phyloP scores from a whole-genome alignment of 2,888 invertebrate species.

The Epistrophe eligans region DNA sequence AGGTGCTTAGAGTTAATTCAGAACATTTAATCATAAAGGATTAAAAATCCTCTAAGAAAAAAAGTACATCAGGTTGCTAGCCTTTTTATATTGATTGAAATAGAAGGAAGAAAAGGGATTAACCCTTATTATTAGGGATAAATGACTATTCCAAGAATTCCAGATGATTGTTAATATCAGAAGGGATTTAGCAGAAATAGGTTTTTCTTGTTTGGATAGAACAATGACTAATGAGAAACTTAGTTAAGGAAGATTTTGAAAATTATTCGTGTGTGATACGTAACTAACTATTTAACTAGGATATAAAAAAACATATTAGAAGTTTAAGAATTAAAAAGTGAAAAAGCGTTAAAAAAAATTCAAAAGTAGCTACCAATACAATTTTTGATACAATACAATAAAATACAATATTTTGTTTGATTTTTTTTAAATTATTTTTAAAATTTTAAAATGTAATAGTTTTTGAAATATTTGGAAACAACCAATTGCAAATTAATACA shows the following conservation, averaged over 20 bases:
- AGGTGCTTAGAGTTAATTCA: neutral
- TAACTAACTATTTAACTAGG: too few species aligned
- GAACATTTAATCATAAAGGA: constrained; percentile 17
- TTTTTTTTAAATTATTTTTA: too few species aligned
- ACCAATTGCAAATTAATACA: too few species aligned
- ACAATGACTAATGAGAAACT: constrained; percentile 6
- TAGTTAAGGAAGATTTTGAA: neutral
- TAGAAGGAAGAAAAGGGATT: neutral
- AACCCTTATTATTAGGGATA: constrained; percentile 3
- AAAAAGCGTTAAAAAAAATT: too few species aligned
- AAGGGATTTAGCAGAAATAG: neutral
- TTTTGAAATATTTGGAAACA: too few species aligned
- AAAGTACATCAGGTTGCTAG: constrained; percentile 1
- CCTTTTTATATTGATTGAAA: constrained; percentile 7
- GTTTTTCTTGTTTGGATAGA: neutral
- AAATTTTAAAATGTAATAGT: too few species aligned
- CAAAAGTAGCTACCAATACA: too few species aligned
- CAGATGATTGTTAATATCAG: constrained; percentile 1
- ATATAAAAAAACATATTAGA: too few species aligned
- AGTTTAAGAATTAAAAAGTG: too few species aligned
- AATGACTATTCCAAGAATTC: neutral
- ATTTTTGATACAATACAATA: too few species aligned
- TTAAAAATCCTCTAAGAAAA: constrained; percentile 9
- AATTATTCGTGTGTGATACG: neutral
- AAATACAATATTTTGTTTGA: too few species aligned